Conservation (phyloP, 2,113 vertebrate genomes). For the Corythornis madagascariensis region DNA sequence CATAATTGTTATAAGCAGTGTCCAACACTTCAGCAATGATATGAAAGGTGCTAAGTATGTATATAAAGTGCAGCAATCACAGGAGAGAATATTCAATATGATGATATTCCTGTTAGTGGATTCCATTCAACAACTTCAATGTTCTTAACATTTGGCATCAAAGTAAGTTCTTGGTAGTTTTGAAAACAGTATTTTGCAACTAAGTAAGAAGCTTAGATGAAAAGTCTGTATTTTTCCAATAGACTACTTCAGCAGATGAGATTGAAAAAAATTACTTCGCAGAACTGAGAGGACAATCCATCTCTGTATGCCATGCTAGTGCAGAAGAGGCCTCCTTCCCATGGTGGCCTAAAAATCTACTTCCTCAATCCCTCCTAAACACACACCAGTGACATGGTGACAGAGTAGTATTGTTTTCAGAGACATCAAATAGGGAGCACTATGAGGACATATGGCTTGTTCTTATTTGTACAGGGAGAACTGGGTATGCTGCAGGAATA, state of each 20-base stretch:
- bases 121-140: not conserved
- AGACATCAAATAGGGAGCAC: not conserved
- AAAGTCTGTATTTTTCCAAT: not conserved
- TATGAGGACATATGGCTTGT: not conserved
- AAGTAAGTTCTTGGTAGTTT: not conserved
- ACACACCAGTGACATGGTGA: not conserved
- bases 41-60: not conserved
- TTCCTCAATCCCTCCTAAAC: not conserved
- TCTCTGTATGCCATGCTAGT: not conserved
- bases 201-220: not conserved
- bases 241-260: not conserved
- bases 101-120: not conserved
- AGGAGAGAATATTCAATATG: not conserved
- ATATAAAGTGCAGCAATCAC: not conserved
- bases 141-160: not conserved
- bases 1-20: not conserved
- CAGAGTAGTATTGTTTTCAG: not conserved
- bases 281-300: not conserved
- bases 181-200: not conserved
- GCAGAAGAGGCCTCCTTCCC: not conserved
- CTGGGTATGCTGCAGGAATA: not conserved
- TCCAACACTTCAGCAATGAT: not conserved
- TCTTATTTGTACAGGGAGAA: not conserved
- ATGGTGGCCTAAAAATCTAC: not conserved
- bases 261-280: not conserved